Evolutionary conservation across 2,797 vertebrate genomes (phyloP), one percentile per base, ranked within the genome.

Genomic region (Molossus alvarezi): DNA sequence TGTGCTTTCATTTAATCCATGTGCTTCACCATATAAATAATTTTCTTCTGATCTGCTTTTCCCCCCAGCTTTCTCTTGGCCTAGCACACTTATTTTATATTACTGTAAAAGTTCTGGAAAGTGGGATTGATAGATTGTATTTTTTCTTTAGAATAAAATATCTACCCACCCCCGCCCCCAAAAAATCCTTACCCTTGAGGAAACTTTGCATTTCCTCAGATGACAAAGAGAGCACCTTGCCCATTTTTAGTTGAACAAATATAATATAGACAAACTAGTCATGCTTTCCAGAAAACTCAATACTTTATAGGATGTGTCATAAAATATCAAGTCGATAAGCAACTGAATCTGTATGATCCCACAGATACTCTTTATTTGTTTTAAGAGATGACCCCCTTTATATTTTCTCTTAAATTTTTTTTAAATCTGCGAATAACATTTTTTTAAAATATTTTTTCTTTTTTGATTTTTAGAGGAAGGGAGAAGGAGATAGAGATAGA

Each of bases 1-100:
- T 88, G 29, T 85, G 79, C 77, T 96, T 94, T 94, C 67, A 88
- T 81, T 95, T 93, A 93, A 71, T 96, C 82, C 95, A 87, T 96
- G 92, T 96, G 88, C 75, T 71, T 93, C 25, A 18, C 65, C 80
- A 48, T 92, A 93, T 83, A 92, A 97, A 86, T 94, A 62, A 95
- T 89, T 88, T 97, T 88, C 62, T 82, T 94, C 25, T 71, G 58
- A 57, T 21, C 25, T 71, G 58, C 51, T 21, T 73, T 89, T 87
- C 77, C 85, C 58, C 17, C 58, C 64, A 92, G n/a, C 57, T 87
- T 95, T 92, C 9, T 67, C 29, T 79, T 86, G 92, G 60, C 83
- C 41, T 86, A 86, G 41, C 23, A 90, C 58, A 80, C 29, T 91
- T 93, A 71, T 51, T 53, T 89, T 90, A 57, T 58, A 64, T 69